phyloP scores from a whole-genome alignment of 1,140 invertebrate species.

The Nilaparvata lugens region DNA sequence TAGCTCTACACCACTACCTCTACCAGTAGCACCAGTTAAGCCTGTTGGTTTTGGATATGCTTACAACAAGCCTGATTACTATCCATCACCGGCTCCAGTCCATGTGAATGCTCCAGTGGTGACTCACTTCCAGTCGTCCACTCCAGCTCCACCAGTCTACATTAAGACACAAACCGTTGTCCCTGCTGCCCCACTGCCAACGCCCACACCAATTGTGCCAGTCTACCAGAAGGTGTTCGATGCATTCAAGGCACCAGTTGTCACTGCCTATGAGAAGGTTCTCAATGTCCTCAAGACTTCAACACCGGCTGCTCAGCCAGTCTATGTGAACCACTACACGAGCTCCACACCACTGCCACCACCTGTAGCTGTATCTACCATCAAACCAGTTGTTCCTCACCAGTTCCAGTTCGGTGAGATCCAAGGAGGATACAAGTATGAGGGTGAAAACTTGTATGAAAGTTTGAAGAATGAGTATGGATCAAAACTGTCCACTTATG shows the following conservation, averaged over 20 bases:
- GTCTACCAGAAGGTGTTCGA: slow-evolving; percentile 10
- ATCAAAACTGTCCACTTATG: slow-evolving; percentile 10
- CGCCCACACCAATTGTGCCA: neutral
- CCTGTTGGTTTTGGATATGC: neutral
- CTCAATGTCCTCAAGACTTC: slow-evolving; percentile 7
- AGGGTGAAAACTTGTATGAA: slow-evolving; percentile 7
- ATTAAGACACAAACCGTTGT: neutral
- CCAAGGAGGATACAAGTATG: neutral
- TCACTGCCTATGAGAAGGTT: slow-evolving; percentile 13
- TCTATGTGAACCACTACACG: slow-evolving; percentile 14
- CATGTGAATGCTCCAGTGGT: no score
- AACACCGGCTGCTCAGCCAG: slow-evolving; percentile 9
- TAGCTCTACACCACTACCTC: neutral
- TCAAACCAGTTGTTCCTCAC: neutral
- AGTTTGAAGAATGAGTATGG: slow-evolving; percentile 21
- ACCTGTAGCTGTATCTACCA: slow-evolving; percentile 1
- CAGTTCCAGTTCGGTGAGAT: neutral
- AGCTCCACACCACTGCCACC: neutral
- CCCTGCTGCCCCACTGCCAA: neutral
- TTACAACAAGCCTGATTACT: neutral
- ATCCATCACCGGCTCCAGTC: neutral
- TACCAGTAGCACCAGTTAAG: neutral
- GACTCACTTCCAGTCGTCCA: neutral
- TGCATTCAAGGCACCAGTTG: slow-evolving; percentile 11
- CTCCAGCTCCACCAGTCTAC: neutral